Conservation (phyloP, 2,797 vertebrate species). For the Melopsittacus undulatus region DNA sequence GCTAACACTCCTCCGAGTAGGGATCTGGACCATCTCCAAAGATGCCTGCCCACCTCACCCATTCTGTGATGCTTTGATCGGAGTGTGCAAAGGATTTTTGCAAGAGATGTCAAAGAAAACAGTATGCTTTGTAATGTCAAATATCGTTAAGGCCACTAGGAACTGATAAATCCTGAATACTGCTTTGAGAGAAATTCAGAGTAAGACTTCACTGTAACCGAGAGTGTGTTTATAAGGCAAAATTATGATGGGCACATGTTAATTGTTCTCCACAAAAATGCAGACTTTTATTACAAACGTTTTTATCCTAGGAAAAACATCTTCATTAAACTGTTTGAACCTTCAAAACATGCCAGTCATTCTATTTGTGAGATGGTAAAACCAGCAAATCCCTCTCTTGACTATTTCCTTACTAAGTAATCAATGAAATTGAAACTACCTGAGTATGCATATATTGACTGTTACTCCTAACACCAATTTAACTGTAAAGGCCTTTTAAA, state of each 20-base stretch:
- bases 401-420: conserved; percentile 2
- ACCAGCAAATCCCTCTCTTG: neutral
- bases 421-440: neutral
- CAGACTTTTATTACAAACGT: neutral
- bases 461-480: conserved; percentile 12
- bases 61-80: neutral
- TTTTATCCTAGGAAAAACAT: neutral
- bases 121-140: neutral
- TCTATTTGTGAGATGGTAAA: neutral
- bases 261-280: neutral
- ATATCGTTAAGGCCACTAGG: neutral
- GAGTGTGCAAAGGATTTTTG: neutral
- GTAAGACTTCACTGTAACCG: neutral
- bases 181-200: neutral
- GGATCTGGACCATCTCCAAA: neutral
- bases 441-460: neutral
- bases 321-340: conserved; percentile 24
- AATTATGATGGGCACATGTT: neutral
- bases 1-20: neutral
- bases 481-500: neutral
- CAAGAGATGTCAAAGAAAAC: neutral
- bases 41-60: neutral
- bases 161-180: neutral
- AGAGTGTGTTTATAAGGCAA: neutral
- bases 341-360: neutral